Evolutionary conservation across 2,113 vertebrate genomes (phyloP), one percentile per base, ranked within the genome.

Genomic region (Corythoichthys haematopterus): DNA sequence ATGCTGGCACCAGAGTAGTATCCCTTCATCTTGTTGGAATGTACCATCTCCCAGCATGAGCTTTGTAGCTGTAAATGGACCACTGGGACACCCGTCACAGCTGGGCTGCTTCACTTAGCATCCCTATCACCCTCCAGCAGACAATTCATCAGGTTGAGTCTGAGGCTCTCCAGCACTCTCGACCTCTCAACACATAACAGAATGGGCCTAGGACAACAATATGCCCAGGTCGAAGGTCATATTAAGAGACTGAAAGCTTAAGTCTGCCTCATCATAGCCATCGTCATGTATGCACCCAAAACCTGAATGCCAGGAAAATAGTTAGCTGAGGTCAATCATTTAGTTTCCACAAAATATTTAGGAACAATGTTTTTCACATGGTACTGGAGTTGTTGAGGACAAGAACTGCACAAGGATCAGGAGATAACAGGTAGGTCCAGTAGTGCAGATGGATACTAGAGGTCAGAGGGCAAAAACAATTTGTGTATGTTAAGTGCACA

Each of bases 101-200:
- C 84, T 79, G 79, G 89, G 71, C 76, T 75, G 79, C 82, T 79
- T 75, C 86, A 91, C 82, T 91, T 91, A 90, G 85, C 78, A 69
- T 70, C 79, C 73, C 57, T 68, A 68, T 66, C 77, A 79, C 72
- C 69, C n/a, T 77, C 46, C 56, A 75, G 72, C 72, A 47, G 36
- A 51, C 73, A 65, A 66, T 69, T 74, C 65, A 68, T 76, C 80
- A 51, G 59, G 74, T 81, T 71, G 67, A 47, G 71, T 80, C 46
- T 6, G 11, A 75, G 69, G 69, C 75, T 80, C 77, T 84, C 76
- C 65, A 78, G 77, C 74, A 87, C 88, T 90, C 90, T 91, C 87
- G 81, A 92, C 89, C 87, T 84, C 69, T 50, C 47, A 76, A 87
- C 87, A 83, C 61, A 9, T 71, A 16, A 38, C 65, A 83, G 76